Conservation (phyloP, 2,113 vertebrate species). For the Anolis carolinensis region DNA sequence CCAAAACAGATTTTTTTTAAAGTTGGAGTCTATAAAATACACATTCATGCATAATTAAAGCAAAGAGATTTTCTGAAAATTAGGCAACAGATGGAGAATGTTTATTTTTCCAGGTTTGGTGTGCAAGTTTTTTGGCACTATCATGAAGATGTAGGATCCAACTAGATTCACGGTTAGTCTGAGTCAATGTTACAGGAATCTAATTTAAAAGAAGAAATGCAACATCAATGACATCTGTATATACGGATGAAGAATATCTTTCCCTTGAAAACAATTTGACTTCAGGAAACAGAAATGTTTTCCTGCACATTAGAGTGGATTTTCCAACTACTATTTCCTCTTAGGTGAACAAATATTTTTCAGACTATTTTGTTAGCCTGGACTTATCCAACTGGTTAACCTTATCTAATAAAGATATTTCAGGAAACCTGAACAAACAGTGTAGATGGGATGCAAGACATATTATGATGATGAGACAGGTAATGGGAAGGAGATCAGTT, state of each 20-base stretch:
- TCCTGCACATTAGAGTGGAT: not conserved
- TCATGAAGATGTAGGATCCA: too few relatives aligned
- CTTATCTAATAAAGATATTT: not conserved
- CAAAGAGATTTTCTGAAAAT: too few relatives aligned
- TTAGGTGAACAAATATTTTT: not conserved
- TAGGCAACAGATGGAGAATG: too few relatives aligned
- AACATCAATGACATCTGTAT: not conserved
- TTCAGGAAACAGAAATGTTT: not conserved
- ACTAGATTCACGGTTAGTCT: too few relatives aligned
- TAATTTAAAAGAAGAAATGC: too few relatives aligned
- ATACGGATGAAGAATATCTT: not conserved
- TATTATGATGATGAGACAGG: not conserved
- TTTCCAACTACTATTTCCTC: not conserved
- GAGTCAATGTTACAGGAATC: too few relatives aligned
- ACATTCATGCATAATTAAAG: too few relatives aligned
- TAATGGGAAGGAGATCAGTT: not conserved
- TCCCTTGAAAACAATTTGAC: not conserved
- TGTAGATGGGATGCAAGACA: not conserved
- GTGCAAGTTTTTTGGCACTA: too few relatives aligned
- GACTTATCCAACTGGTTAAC: not conserved
- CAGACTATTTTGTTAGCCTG: not conserved
- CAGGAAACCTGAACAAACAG: not conserved
- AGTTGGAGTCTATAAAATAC: too few relatives aligned
- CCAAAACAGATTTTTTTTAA: too few relatives aligned
- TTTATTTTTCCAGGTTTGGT: too few relatives aligned